Evolutionary conservation across 2,888 invertebrate species (phyloP), one percentile per base, ranked within the genome.

Genomic region (Drosophila antonietae): DNA sequence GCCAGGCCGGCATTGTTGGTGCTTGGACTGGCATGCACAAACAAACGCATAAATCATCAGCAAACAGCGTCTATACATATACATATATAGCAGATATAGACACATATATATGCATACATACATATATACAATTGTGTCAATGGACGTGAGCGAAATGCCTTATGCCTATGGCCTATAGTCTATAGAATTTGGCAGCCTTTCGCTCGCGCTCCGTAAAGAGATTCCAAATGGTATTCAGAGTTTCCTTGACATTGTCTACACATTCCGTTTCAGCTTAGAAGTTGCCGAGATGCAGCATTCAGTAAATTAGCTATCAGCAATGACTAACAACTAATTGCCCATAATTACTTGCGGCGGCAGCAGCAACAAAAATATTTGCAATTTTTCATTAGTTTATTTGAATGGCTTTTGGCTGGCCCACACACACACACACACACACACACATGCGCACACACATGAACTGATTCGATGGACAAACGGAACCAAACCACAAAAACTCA

Each of bases 401-500:
- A 73, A 72, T 72, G 63, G 67, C 65, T 51, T 49, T 12, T 47
- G 64, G 52, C 28, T 43, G 18, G 47, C 23, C 55, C 33, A 44
- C 18, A 57, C 56, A 61, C 53, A 52, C 20, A 51, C 23, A 61
- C 41, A 23, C 41, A 47, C 37, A 52, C n/a, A n/a, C n/a, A n/a
- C n/a, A n/a, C n/a, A n/a, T n/a, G 7, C 18, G 44, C 18, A 61
- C 33, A 33, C 49, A 52, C 37, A 58, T 15, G 39, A 37, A 53
- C 39, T 58, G 61, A 47, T 41, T 41, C n/a, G 37, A 43, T 51
- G 39, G 39, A 68, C 41, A 53, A 57, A 63, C 60, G 31, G 37
- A 58, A 51, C 59, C 63, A 55, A 84, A 88, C 89, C 84, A 74
- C 84, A 84, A 60, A 84, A 84, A 80, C 88, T 83, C 84, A 89